A percentile compares a stretch with the other conserved stretches of the same genome.
Evolutionary conservation across 2,888 invertebrate species (phyloP).

Genomic region (Candidula unifasciata): DNA sequence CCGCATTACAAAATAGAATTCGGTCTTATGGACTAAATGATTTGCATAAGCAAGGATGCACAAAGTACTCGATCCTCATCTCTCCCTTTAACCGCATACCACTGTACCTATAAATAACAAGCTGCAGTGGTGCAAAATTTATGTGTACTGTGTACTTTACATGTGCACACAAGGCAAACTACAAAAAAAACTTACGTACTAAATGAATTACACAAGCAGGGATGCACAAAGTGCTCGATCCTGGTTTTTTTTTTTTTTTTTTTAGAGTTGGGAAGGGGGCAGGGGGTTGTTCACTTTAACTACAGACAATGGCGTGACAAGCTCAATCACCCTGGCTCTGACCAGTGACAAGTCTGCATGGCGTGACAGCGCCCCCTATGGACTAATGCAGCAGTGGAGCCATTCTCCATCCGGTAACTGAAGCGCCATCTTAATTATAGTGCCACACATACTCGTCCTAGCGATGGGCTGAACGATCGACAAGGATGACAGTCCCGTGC

Average conservation of each 20-base stretch:
- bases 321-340: slow-evolving; percentile 19
- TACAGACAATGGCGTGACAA: slow-evolving; percentile 4
- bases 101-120: too few relatives aligned
- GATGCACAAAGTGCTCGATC: not conserved
- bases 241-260: too few relatives aligned
- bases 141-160: too few relatives aligned
- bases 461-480: slow-evolving; percentile 24
- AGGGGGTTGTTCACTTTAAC: not conserved
- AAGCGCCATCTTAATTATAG: slow-evolving; percentile 45
- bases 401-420: slow-evolving; percentile 32
- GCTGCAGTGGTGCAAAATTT: too few relatives aligned
- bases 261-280: too few relatives aligned
- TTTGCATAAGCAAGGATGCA: not conserved
- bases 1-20: too few relatives aligned
- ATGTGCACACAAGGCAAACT: too few relatives aligned
- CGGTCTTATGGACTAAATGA: too few relatives aligned
- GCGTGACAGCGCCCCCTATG: slow-evolving; percentile 47
- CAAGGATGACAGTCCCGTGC: not conserved
- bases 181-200: too few relatives aligned
- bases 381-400: slow-evolving; percentile 33
- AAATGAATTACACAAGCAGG: not conserved
- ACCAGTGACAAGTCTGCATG: slow-evolving; percentile 41
- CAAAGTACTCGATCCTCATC: not conserved
- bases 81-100: too few relatives aligned
- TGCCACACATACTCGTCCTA: slow-evolving; percentile 37